A percentile compares a stretch with the other conserved stretches of the same genome.
These are phyloP conservation scores for Pseudomyrmex dendroicus DNA, from an alignment of 1,140 invertebrate species.

Conservation along the genomic window DNA sequence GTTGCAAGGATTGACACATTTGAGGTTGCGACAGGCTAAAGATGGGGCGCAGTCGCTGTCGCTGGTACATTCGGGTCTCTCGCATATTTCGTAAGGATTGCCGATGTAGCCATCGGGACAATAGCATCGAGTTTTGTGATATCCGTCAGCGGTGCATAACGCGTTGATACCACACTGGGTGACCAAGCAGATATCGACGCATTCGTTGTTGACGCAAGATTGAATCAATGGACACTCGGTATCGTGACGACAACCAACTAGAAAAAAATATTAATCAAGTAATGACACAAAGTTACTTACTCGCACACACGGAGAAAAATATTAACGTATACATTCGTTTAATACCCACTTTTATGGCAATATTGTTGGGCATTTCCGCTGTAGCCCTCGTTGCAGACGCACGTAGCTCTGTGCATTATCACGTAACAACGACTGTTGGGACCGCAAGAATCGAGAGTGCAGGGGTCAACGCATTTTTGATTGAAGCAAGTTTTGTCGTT, in stretches of 20 bases:
- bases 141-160: constrained; percentile 89
- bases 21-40: constrained; percentile 90
- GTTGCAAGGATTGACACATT: constrained; percentile 92
- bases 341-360: constrained; percentile 90
- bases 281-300: neutral
- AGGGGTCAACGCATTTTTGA: constrained; percentile 92
- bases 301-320: constrained; percentile 7
- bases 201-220: constrained; percentile 94
- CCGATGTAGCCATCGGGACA: constrained; percentile 91
- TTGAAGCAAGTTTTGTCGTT: constrained; percentile 94
- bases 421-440: constrained; percentile 93
- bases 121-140: constrained; percentile 91
- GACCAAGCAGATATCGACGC: constrained; percentile 91
- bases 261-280: constrained; percentile 44
- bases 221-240: constrained; percentile 92
- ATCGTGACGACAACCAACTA: constrained; percentile 94
- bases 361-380: constrained; percentile 93
- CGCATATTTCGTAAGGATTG: constrained; percentile 91
- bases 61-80: constrained; percentile 90
- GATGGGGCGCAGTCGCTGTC: constrained; percentile 91
- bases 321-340: neutral
- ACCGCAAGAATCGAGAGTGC: constrained; percentile 90
- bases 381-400: constrained; percentile 92
- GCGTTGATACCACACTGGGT: constrained; percentile 94
- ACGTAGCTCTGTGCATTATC: constrained; percentile 92